phyloP scores from a whole-genome alignment of 2,888 invertebrate genomes.

The Prenolepis imparis region DNA sequence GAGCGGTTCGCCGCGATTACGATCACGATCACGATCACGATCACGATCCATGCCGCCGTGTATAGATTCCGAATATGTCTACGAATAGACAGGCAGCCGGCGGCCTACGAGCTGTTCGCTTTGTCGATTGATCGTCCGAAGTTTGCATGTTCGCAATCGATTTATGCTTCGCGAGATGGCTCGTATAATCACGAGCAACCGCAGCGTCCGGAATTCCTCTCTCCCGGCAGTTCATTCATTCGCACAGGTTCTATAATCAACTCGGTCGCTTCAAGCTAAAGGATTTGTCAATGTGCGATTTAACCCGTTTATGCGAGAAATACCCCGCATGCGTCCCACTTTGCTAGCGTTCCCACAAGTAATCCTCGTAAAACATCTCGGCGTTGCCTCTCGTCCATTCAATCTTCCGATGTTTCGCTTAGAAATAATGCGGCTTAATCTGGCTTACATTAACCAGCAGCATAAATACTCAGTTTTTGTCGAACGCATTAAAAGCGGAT shows the following conservation, averaged over 20 bases:
- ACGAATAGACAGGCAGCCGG: background rate
- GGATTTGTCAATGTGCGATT: conserved; percentile 25
- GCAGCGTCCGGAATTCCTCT: background rate
- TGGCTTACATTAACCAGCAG: conserved; percentile 37
- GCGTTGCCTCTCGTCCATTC: conserved; percentile 30
- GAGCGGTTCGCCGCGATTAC: conserved; percentile 70
- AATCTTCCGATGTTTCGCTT: conserved; percentile 15
- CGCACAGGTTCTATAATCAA: background rate
- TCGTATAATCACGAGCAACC: conserved; percentile 22
- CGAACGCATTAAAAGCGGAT: conserved; percentile 44
- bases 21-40: conserved; percentile 62
- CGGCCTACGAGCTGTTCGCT: background rate
- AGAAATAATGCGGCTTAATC: conserved; percentile 51
- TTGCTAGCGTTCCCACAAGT: conserved; percentile 18
- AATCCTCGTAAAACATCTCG: conserved; percentile 46
- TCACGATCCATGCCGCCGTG: conserved; percentile 49
- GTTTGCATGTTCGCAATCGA: conserved; percentile 37
- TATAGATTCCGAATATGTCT: conserved; percentile 30
- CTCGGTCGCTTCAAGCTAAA: background rate
- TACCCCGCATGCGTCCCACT: background rate
- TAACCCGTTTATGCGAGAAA: background rate
- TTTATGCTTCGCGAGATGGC: conserved; percentile 15
- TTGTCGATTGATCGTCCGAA: conserved; percentile 7
- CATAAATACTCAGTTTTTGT: conserved; percentile 46
- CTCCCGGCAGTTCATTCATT: conserved; percentile 11